Evolutionary conservation across 2,113 vertebrate species (phyloP).

Genomic region (Columba livia): DNA sequence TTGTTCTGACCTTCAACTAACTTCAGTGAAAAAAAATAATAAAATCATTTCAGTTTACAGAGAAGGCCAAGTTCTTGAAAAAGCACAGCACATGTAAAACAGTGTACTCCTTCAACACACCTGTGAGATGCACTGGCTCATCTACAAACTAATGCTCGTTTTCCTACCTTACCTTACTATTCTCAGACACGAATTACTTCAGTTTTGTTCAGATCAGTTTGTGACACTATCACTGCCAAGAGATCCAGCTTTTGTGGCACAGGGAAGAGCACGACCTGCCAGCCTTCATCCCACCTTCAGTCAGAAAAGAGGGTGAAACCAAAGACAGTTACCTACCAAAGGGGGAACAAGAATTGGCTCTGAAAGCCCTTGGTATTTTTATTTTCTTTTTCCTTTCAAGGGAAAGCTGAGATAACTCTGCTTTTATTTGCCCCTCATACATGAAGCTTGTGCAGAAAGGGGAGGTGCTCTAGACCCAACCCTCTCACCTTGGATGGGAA

Average conservation of each 20-base stretch:
- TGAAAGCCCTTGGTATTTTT: neutral
- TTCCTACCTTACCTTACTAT: neutral
- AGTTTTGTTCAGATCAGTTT: neutral
- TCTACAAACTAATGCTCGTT: neutral
- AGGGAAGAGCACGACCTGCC: neutral
- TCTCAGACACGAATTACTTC: neutral
- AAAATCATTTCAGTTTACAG: neutral
- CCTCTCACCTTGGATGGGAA: neutral
- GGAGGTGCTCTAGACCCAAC: neutral
- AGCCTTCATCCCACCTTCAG: neutral
- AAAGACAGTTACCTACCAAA: neutral
- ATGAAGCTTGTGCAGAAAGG: neutral
- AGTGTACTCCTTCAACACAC: neutral
- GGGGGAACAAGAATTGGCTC: neutral
- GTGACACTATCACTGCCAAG: neutral
- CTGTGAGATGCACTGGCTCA: neutral
- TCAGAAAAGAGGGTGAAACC: neutral
- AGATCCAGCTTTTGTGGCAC: neutral
- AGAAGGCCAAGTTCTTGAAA: neutral
- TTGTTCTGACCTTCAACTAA: neutral
- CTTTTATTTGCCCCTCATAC: neutral
- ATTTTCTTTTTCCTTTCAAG: neutral
- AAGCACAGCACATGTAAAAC: neutral
- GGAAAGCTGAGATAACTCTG: neutral
- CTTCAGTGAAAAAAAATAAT: neutral